Evolutionary conservation across 2,113 vertebrate genomes (phyloP).

Genomic region (Dryoscopus gambensis): DNA sequence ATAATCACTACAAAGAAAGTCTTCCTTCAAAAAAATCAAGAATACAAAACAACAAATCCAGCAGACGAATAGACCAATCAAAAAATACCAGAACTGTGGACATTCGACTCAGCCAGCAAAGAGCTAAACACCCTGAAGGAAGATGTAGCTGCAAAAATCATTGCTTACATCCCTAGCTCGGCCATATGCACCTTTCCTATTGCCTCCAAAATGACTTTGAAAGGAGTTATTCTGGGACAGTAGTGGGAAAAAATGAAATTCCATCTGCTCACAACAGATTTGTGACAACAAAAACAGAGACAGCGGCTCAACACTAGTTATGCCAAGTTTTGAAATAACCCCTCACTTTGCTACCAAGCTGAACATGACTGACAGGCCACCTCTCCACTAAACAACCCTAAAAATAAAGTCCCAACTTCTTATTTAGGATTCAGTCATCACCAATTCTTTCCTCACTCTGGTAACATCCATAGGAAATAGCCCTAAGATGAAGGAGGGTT

Average conservation of each 20-base stretch:
- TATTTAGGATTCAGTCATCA: background rate
- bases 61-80: background rate
- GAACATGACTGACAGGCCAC: background rate
- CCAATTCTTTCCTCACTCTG: background rate
- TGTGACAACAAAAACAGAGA: background rate
- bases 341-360: background rate
- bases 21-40: background rate
- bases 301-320: background rate
- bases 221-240: background rate
- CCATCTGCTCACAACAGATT: constrained; percentile 42
- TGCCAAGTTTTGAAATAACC: background rate
- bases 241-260: background rate
- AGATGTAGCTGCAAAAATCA: background rate
- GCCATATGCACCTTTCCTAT: background rate
- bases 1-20: background rate
- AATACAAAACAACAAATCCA: background rate
- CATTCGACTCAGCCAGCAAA: rapidly evolving
- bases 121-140: background rate
- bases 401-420: background rate
- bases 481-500: background rate
- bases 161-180: background rate
- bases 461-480: background rate
- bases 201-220: background rate
- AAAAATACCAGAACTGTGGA: background rate
- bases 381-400: background rate